Evolutionary conservation across 2,888 invertebrate genomes (phyloP).

Genomic region (Drepana falcataria): DNA sequence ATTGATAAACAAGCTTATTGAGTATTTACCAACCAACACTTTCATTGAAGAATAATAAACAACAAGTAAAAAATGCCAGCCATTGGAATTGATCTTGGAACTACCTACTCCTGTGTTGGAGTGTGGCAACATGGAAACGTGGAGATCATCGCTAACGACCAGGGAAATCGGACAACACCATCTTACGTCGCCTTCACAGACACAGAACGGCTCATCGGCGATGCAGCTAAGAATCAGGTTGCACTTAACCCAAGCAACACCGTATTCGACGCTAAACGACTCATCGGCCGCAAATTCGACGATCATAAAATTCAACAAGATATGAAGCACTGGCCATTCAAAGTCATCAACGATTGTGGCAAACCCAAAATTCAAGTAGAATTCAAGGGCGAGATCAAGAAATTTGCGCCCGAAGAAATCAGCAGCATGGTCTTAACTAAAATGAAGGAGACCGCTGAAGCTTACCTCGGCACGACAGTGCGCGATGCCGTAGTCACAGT

Average conservation of each 20-base stretch:
- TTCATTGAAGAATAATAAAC: no score
- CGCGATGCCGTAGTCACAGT: conserved; percentile 89
- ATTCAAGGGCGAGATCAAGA: conserved; percentile 81
- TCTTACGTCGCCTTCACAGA: conserved; percentile 93
- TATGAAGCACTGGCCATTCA: conserved; percentile 91
- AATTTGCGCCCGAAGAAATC: conserved; percentile 84
- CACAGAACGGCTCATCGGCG: conserved; percentile 89
- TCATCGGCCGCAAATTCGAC: conserved; percentile 88
- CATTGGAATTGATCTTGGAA: conserved; percentile 84
- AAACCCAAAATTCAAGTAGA: conserved; percentile 84
- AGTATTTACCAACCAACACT: no score
- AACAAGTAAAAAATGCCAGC: conserved; percentile 44
- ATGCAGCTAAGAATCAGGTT: conserved; percentile 92
- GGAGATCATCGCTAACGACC: conserved; percentile 92
- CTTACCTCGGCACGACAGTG: conserved; percentile 82
- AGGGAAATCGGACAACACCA: conserved; percentile 92
- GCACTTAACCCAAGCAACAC: conserved; percentile 87
- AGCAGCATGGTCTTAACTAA: conserved; percentile 82
- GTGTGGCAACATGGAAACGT: conserved; percentile 91
- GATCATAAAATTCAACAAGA: conserved; percentile 88
- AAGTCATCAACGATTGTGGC: conserved; percentile 80
- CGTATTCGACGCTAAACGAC: conserved; percentile 84
- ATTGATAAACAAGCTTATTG: no score
- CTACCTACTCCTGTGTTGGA: conserved; percentile 92
- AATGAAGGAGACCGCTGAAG: conserved; percentile 83